Evolutionary conservation across 2,888 invertebrate genomes (phyloP).

Genomic region (Boloria selene): DNA sequence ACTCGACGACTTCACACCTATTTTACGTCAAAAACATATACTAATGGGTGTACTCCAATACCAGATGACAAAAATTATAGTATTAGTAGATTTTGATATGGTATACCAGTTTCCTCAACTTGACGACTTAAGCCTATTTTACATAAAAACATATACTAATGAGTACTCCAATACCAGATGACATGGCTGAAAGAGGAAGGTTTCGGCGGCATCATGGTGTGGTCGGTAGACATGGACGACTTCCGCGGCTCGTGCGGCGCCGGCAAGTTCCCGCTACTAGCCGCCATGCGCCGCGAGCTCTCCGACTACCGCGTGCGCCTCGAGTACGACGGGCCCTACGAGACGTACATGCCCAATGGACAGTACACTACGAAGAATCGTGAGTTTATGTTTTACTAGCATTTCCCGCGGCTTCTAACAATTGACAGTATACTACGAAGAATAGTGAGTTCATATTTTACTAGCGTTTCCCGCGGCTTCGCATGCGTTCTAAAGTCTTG

Average conservation of each 20-base stretch:
- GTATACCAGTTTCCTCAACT: no score
- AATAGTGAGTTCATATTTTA: constrained; percentile 86
- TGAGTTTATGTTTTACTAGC: constrained; percentile 77
- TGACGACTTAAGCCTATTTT: no score
- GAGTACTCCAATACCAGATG: constrained; percentile 82
- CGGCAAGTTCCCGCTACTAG: constrained; percentile 94
- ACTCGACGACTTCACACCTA: no score
- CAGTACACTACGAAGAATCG: constrained; percentile 95
- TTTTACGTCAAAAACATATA: no score
- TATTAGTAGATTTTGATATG: no score
- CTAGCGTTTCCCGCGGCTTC: no score
- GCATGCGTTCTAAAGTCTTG: no score
- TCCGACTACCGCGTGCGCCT: constrained; percentile 90
- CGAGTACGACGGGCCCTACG: constrained; percentile 94
- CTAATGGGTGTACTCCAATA: no score
- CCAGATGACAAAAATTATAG: no score
- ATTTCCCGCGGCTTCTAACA: no score
- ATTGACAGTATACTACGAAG: constrained; percentile 92
- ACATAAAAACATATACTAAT: constrained; percentile 34
- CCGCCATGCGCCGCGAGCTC: constrained; percentile 92
- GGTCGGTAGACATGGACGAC: constrained; percentile 98
- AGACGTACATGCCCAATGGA: constrained; percentile 86
- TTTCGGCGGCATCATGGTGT: constrained; percentile 97
- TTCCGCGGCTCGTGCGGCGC: constrained; percentile 95
- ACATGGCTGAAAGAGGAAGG: constrained; percentile 96